A percentile compares a stretch with the other conserved stretches of the same genome.
phyloP scores from a whole-genome alignment of 2,797 vertebrate genomes.

The Cyclopterus lumpus region DNA sequence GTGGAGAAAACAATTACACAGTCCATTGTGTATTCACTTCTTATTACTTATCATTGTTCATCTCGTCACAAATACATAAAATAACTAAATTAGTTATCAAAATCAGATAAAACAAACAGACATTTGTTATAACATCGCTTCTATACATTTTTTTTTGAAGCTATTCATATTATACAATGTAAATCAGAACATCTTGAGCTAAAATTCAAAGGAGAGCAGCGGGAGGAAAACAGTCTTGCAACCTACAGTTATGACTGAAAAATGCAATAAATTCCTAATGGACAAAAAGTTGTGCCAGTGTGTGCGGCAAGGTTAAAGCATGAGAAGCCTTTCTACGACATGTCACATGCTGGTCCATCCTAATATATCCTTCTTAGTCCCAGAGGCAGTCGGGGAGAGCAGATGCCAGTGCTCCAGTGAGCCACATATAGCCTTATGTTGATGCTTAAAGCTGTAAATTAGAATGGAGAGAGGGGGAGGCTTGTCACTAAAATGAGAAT shows the following conservation, averaged over 20 bases:
- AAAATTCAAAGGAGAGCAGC: slow-evolving; percentile 11
- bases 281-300: slow-evolving; percentile 9
- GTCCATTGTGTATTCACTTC: not conserved
- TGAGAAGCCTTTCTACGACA: slow-evolving; percentile 19
- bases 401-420: slow-evolving; percentile 51
- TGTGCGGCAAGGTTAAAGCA: slow-evolving; percentile 12
- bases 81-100: not conserved
- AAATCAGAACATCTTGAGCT: not conserved
- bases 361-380: slow-evolving; percentile 44
- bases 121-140: not conserved
- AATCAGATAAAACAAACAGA: slow-evolving; percentile 6
- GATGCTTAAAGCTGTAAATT: slow-evolving; percentile 49
- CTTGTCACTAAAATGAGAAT: not conserved
- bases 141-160: not conserved
- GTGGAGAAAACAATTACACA: slow-evolving; percentile 7
- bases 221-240: slow-evolving; percentile 9
- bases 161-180: not conserved
- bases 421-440: slow-evolving; percentile 45
- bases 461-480: not conserved
- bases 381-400: slow-evolving; percentile 31
- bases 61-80: not conserved
- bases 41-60: slow-evolving; percentile 10
- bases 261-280: slow-evolving; percentile 6
- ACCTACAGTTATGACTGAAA: slow-evolving; percentile 11
- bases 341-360: slow-evolving; percentile 21